Base-by-base conservation (phyloP, 1,140 invertebrate genomes). In the Lucilia sericata region DNA sequence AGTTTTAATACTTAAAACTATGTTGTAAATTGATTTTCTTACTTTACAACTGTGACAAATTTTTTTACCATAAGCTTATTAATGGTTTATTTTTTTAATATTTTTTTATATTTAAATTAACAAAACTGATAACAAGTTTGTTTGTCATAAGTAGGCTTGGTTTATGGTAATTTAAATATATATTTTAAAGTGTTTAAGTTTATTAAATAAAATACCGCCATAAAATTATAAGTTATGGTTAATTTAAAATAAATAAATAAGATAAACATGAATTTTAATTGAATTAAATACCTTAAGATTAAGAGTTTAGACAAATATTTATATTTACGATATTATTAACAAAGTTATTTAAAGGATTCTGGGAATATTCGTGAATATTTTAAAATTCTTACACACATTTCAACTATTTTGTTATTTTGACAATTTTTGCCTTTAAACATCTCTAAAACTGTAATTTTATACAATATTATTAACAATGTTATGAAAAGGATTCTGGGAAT, bases 161-260 rank as follows among this genome's bases (percentile, higher is more conserved):
- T 70, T 70, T 70, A 70, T 70, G 65, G 65, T 70, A 12, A 70
- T 70, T 25, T 70, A 70, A 70, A 21, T 21, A 25, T 70, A 5
- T 70, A 9, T 55, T 70, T 70, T 70, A 25, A 70, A 70, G n/a
- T 70, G 21, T 25, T 5, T 21, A 25, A 70, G n/a, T 70, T 70
- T 70, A 2, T 70, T 70, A 7, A 21, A 70, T 19, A 70, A 21
- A 55, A 55, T 55, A 55, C 51, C 51, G 13, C 51, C 51, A 55
- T 55, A 14, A 55, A 55, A 55, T 10, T 17, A 55, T 55, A 17
- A 55, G 5, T 55, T 55, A 55, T 55, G 51, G 17, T 13, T 55
- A 55, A 55, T 55, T 10, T 55, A 55, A 55, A 55, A 10, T 55
- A 55, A 55, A 55, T 55, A 55, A 55, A 55, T 2, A 14, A 13